Base-by-base conservation (phyloP, 2,888 invertebrate genomes). In the Zonitis immaculata region DNA sequence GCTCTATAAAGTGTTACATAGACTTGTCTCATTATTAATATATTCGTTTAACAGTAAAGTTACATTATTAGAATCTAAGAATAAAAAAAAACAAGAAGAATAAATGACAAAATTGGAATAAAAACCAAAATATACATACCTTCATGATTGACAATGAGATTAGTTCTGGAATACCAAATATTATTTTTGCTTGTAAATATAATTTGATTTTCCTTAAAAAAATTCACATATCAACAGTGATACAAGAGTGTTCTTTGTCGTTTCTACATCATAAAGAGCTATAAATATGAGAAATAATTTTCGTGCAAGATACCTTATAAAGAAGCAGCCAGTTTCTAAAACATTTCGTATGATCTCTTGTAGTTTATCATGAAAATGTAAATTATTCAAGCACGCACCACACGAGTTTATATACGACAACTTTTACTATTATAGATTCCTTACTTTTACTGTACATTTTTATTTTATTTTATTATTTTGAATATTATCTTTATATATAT, bases 301-400 rank as follows among this genome's bases (percentile, higher is more conserved):
- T 53, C 49, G 53, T 53, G 30, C 49, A 47, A 18, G 52, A 47
- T 47, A 42, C 52, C 52, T 43, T 52, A 52, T 52, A 52, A 52
- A 52, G 52, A 47, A 51, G 44, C 35, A 52, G 47, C 44, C 48
- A 44, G 44, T 48, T 51, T 48, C 35, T 35, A 44, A 52, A 42
- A 12, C 14, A 48, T 52, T 52, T 52, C 20, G 52, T 52, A 52
- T 52, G 52, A 50, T 55, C 45, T 56, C 51, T 44, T 56, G 54
- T 54, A 54, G 49, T 59, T 58, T 61, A 57, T 59, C 57, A 58
- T 57, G 57, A 56, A 59, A 59, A 52, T 52, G 47, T 52, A 47
- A 52, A 59, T n/a, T 57, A 54, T 57, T 46, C 52, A 50, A 50
- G 49, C 51, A 51, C 49, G 48, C 48, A 44, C 18, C 28, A 25